Evolutionary conservation across 2,888 invertebrate genomes (phyloP).

Genomic region (Catocala nupta): DNA sequence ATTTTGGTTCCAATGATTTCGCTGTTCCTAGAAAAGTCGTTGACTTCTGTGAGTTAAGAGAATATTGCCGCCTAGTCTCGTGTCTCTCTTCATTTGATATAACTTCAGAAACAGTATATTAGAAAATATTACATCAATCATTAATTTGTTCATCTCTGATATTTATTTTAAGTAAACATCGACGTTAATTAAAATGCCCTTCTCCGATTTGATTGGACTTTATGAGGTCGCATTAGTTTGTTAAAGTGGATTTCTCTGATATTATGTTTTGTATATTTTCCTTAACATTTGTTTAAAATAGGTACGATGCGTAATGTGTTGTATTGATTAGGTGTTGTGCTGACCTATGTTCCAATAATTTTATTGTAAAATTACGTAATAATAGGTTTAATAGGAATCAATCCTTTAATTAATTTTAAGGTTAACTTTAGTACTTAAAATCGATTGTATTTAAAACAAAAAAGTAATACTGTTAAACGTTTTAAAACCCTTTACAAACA

Average conservation of each 20-base stretch:
- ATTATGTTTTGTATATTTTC: constrained; percentile 28
- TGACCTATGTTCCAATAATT: too few relatives aligned
- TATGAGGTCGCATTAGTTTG: constrained; percentile 51
- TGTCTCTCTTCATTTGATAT: constrained; percentile 22
- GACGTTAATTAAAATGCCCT: constrained; percentile 53
- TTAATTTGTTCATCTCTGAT: constrained; percentile 36
- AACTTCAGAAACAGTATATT: constrained; percentile 41
- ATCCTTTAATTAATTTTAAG: too few relatives aligned
- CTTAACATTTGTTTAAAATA: not conserved
- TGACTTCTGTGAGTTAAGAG: constrained; percentile 24
- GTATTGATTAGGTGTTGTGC: not conserved
- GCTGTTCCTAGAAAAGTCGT: constrained; percentile 27
- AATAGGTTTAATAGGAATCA: too few relatives aligned
- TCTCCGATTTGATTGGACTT: constrained; percentile 54
- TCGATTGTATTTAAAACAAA: too few relatives aligned
- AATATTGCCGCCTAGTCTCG: constrained; percentile 17
- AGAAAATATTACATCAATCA: constrained; percentile 37
- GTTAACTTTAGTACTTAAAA: too few relatives aligned
- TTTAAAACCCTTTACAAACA: too few relatives aligned
- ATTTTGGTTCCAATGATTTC: constrained; percentile 30
- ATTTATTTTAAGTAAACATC: constrained; percentile 45
- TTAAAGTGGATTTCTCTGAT: constrained; percentile 30
- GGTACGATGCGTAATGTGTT: too few relatives aligned
- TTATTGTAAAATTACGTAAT: too few relatives aligned
- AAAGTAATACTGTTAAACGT: too few relatives aligned